Base-by-base conservation (phyloP, 2,888 invertebrate genomes). In the Homarus gammarus region DNA sequence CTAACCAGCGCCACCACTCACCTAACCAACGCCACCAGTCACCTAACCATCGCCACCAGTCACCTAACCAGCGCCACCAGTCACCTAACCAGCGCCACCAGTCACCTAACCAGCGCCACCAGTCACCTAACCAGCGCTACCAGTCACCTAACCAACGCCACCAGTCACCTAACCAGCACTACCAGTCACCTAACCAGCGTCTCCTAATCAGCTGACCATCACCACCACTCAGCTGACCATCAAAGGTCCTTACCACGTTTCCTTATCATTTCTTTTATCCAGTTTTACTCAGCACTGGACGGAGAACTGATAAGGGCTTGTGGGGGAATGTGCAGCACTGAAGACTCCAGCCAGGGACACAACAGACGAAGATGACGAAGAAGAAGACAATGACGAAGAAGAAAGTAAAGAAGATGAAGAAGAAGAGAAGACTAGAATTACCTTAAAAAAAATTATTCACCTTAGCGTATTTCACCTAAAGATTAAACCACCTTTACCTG, bases 281-380 rank as follows among this genome's bases (percentile, higher is more conserved):
- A 90, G 90, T 90, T 84, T 90, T 87, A 75, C 70, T 84, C 79
- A 79, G 73, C 87, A 90, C 90, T 90, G 90, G 90, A 90, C 90
- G 90, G 90, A 90, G 90, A 90, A 90, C 90, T 90, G 90, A 90
- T 90, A 90, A 90, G 90, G 90, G 90, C 90, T 87, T 87, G 90
- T 90, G 90, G 73, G 78, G 78, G 87, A 90, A 84, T 56, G 61
- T 12, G 81, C 90, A n/a, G 10, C 85, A 31, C 64, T 27, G 72
- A 84, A 78, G 89, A 84, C n/a, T n/a, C n/a, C n/a, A n/a, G n/a
- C n/a, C 73, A 73, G 22, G 33, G 56, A 56, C 56, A 56, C 56
- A 18, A 18, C 10, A 56, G 72, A n/a, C 49, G 40, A 33, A 72
- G 36, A 72, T 33, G 36, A 33, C 18, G 22, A 31, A n/a, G n/a